phyloP scores from a whole-genome alignment of 2,797 vertebrate genomes.

The Sebastes itinus region DNA sequence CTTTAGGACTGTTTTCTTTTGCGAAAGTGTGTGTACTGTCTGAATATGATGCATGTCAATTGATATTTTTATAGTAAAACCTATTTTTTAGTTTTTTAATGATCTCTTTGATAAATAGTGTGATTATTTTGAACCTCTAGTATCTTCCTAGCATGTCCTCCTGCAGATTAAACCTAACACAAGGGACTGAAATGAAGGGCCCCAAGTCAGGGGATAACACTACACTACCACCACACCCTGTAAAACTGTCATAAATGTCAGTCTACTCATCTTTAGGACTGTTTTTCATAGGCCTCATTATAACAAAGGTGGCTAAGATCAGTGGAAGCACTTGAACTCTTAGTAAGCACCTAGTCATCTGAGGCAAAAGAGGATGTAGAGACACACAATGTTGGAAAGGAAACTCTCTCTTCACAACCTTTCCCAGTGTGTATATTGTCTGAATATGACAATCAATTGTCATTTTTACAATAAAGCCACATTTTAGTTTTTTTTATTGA shows the following conservation, averaged over 20 bases:
- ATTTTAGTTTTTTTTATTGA: not conserved
- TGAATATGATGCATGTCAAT: no score
- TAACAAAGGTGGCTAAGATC: not conserved
- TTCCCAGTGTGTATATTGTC: not conserved
- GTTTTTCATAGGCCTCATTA: not conserved
- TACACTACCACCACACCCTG: slow-evolving; percentile 18
- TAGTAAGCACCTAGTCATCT: slow-evolving; percentile 31
- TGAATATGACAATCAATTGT: not conserved
- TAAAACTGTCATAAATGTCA: not conserved
- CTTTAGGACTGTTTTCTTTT: not conserved
- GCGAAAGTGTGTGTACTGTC: rapidly evolving
- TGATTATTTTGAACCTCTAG: not conserved
- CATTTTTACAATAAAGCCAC: not conserved
- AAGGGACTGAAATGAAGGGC: not conserved
- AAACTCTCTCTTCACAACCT: not conserved
- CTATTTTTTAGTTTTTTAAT: no score
- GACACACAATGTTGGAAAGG: slow-evolving; percentile 11
- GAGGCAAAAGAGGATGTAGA: slow-evolving; percentile 26
- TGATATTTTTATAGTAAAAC: no score
- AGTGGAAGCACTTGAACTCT: not conserved
- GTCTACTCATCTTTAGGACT: no score
- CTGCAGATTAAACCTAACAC: not conserved
- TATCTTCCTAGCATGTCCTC: not conserved
- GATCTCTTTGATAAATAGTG: no score
- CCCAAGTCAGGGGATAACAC: not conserved